Percentiles rank a stretch among this genome's conserved stretches.
Conservation (phyloP, 1,140 invertebrate species). For the Drosophila ironensis region DNA sequence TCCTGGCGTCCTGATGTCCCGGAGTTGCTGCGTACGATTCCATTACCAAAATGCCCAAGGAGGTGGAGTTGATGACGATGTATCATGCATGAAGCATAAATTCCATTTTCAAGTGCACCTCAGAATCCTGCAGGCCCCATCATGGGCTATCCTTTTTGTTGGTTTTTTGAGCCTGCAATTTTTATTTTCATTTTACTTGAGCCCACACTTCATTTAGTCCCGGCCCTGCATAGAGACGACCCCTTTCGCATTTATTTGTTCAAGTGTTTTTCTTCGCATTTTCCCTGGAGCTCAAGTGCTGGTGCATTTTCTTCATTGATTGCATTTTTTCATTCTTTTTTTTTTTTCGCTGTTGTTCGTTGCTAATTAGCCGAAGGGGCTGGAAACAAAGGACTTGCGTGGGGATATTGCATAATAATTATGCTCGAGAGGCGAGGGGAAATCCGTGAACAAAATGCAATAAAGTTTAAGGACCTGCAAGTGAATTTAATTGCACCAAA, state of each 20-base stretch:
- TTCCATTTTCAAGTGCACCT: conserved; percentile 74
- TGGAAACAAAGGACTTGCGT: conserved; percentile 27
- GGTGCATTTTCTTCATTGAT: conserved; percentile 77
- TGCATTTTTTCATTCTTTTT: conserved; percentile 39
- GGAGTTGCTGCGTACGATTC: conserved; percentile 66
- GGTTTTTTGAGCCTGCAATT: conserved; percentile 32
- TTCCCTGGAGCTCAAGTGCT: conserved; percentile 26
- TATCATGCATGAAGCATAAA: conserved; percentile 80
- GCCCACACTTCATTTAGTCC: conserved; percentile 76
- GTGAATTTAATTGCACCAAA: conserved; percentile 22
- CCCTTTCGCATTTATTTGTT: conserved; percentile 65
- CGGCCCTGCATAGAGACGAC: conserved; percentile 23
- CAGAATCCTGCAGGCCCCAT: conserved; percentile 44
- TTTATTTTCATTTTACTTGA: conserved; percentile 64
- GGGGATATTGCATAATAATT: conserved; percentile 32
- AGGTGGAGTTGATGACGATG: conserved; percentile 54
- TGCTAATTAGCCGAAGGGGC: conserved; percentile 61
- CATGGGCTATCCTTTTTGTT: conserved; percentile 69
- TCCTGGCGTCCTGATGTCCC: conserved; percentile 45
- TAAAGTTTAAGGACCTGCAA: conserved; percentile 22
- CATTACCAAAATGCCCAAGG: conserved; percentile 66
- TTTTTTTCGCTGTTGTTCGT: conserved; percentile 12
- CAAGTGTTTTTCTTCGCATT: conserved; percentile 27
- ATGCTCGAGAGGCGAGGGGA: conserved; percentile 21
- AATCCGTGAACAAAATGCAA: conserved; percentile 36